phyloP scores from a whole-genome alignment of 1,140 invertebrate genomes.

The Lamellibrachia luymesi region DNA sequence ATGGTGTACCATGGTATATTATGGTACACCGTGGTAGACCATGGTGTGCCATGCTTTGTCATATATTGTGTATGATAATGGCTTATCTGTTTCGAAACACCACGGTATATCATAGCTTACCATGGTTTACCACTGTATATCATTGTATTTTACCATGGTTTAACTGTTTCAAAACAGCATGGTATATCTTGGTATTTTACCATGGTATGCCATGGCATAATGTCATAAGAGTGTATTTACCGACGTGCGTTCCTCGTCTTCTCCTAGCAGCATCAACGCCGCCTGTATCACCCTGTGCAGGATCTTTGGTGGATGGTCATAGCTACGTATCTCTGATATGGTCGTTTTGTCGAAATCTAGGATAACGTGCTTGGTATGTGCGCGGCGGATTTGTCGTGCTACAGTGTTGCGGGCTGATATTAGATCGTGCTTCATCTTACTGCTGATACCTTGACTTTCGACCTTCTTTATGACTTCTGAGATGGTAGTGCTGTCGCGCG shows the following conservation, averaged over 20 bases:
- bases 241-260: constrained; percentile 25
- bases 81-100: no score
- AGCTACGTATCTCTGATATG: constrained; percentile 26
- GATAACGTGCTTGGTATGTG: neutral
- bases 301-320: constrained; percentile 16
- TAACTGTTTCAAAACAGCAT: no score
- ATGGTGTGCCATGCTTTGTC: no score
- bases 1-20: no score
- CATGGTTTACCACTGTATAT: no score
- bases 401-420: neutral
- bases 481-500: neutral
- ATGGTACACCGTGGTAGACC: no score
- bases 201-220: no score
- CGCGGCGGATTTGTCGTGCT: neutral
- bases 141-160: no score
- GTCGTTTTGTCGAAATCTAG: constrained; percentile 26
- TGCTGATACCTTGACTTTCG: neutral
- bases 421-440: neutral
- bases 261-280: constrained; percentile 24
- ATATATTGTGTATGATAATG: no score
- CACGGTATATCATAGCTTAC: no score
- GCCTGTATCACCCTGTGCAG: constrained; percentile 27
- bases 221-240: constrained; percentile 8
- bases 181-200: no score
- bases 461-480: neutral